Evolutionary conservation across 2,797 vertebrate species (phyloP), one percentile per base, ranked within the genome.

Genomic region (Sebastes miniatus): DNA sequence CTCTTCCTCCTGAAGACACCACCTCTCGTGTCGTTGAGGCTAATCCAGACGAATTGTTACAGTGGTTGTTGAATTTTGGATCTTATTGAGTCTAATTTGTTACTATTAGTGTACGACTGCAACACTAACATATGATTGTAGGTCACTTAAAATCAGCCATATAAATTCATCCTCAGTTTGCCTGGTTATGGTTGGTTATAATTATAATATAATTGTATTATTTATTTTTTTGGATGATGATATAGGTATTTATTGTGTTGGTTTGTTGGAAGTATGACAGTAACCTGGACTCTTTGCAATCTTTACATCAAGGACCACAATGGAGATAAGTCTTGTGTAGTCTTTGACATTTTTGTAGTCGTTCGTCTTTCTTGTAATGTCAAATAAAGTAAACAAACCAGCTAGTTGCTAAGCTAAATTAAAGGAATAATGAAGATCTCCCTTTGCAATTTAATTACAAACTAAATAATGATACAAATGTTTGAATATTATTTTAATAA

Each of bases 31-130:
- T 71, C 54, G 1, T 31, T 4, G 66, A 80, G 76, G 73, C 70
- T 67, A 83, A 74, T 66, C 67, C 77, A 79, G 65, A 83, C 57
- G 65, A 63, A 80, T 64, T 61, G 34, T 75, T 66, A 67, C 72
- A 71, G 54, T 20, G 64, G 29, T 54, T 52, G 25, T 27, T 73
- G 34, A 65, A 9, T 63, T 74, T 67, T 9, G 56, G 5, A 27
- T 54, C 1, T 0, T 8, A 3, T 24, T 68, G 8, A 56, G 22
- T n/a, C 10, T 6, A 3, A 3, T 27, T 27, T 52, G 16, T 64
- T 32, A 20, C 4, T 47, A 13, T 62, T 31, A 8, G 3, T 56
- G 12, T 25, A 24, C 20, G 31, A 5, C 8, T 67, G 54, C n/a
- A 62, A 20, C 27, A 68, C 59, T 27, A 5, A 16, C 14, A 18